Conservation (phyloP, 2,888 invertebrate genomes). For the Coenonympha arcania region DNA sequence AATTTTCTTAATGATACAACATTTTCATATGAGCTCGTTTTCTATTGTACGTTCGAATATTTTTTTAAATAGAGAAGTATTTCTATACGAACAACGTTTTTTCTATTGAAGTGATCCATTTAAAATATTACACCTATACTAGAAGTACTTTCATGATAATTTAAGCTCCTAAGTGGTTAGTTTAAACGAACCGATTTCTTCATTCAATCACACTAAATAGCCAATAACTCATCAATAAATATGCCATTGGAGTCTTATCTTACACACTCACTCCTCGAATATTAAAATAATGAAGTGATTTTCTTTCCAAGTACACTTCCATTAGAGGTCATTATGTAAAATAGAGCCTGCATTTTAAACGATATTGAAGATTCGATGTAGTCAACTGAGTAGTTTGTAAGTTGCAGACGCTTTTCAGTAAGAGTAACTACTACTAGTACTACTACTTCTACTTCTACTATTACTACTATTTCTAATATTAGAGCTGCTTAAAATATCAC, state of each 20-base stretch:
- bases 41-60: not conserved
- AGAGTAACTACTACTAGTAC: too few relatives aligned
- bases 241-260: not conserved
- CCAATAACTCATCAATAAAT: not conserved
- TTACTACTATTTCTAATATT: too few relatives aligned
- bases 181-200: too few relatives aligned
- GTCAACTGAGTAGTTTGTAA: not conserved
- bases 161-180: too few relatives aligned
- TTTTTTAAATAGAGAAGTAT: not conserved
- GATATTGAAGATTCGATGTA: not conserved
- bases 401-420: too few relatives aligned
- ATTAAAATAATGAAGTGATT: not conserved
- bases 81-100: too few relatives aligned
- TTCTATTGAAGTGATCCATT: too few relatives aligned
- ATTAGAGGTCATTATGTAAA: not conserved
- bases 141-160: too few relatives aligned
- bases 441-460: too few relatives aligned
- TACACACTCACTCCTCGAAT: not conserved
- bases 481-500: too few relatives aligned
- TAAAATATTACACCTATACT: too few relatives aligned
- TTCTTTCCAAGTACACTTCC: not conserved
- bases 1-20: constrained; percentile 22
- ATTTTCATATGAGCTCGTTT: not conserved
- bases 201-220: too few relatives aligned
- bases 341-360: not conserved